Conservation (phyloP, 2,888 invertebrate genomes). For the Pterostichus madidus region DNA sequence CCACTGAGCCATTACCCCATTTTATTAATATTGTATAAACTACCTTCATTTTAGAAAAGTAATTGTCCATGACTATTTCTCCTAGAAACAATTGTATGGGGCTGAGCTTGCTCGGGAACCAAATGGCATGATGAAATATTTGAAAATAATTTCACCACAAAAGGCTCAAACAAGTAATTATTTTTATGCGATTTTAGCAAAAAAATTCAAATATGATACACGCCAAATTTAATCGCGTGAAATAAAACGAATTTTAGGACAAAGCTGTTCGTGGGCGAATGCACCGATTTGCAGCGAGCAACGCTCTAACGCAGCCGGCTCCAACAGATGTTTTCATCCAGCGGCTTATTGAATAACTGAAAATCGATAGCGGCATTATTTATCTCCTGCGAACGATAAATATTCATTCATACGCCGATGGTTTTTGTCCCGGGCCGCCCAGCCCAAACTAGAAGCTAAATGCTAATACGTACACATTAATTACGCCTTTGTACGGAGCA, state of each 20-base stretch:
- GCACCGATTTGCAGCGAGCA: constrained; percentile 45
- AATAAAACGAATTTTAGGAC: constrained; percentile 58
- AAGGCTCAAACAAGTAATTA: not conserved
- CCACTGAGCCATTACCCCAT: no score
- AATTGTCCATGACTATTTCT: no score
- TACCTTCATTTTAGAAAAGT: no score
- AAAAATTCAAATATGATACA: constrained; percentile 27
- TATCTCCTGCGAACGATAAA: constrained; percentile 57
- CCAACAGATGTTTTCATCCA: constrained; percentile 60
- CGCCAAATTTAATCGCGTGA: constrained; percentile 42
- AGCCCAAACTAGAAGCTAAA: constrained; percentile 37
- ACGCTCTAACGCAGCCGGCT: not conserved
- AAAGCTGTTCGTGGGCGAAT: constrained; percentile 33
- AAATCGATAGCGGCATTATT: constrained; percentile 57
- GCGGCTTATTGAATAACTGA: constrained; percentile 56
- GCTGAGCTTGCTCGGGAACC: no score
- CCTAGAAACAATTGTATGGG: no score
- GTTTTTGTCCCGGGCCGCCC: constrained; percentile 26
- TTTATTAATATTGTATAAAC: no score
- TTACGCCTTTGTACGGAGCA: constrained; percentile 36
- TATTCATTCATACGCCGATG: constrained; percentile 54
- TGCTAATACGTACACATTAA: constrained; percentile 57
- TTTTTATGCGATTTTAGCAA: not conserved
- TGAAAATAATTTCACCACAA: no score
- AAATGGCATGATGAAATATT: no score